Evolutionary conservation across 1,140 invertebrate genomes (phyloP), one percentile per base, ranked within the genome.

Genomic region (Atta texana): DNA sequence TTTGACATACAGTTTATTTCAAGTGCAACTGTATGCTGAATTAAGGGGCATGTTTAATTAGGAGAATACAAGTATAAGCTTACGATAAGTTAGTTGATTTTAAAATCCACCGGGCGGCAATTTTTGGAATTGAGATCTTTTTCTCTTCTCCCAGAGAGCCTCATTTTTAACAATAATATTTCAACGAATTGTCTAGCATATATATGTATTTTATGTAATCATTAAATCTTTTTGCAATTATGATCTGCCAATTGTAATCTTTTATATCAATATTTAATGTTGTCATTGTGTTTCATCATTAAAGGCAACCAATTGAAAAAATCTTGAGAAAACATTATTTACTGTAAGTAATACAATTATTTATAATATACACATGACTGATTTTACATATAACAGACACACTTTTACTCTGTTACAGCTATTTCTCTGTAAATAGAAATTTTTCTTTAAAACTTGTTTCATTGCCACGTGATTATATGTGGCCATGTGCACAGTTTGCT

Each of bases 151-250:
- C n/a, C 34, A 18, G 39, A 74, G 80, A 84, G 55, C 24, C 44
- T 51, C 57, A 31, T 84, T 84, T 84, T 84, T 75, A 84, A 84
- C 63, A 61, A 84, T 75, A 55, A 39, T 75, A 63, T 84, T 84
- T 84, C 80, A 84, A 84, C 80, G 80, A 84, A 84, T 84, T 51
- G 39, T 75, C 55, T 84, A 75, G 55, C 44, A 74, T 61, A 28
- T 75, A 61, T 51, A 31, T 74, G 69, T 84, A 84, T 75, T 84
- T 86, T 51, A 59, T 86, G 51, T 82, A 49, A 81, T 69, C 64
- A 82, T 78, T 86, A 68, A 82, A 69, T n/a, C 44, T 44, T 86
- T 69, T 69, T 68, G 34, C 53, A 81, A 80, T 59, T 31, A 86
- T 28, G 39, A 55, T 44, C 12, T 49, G 34, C 18, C 49, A 57